These are phyloP conservation scores for Crioceris asparagi DNA, from an alignment of 2,888 invertebrate genomes.

Conservation along the genomic window DNA sequence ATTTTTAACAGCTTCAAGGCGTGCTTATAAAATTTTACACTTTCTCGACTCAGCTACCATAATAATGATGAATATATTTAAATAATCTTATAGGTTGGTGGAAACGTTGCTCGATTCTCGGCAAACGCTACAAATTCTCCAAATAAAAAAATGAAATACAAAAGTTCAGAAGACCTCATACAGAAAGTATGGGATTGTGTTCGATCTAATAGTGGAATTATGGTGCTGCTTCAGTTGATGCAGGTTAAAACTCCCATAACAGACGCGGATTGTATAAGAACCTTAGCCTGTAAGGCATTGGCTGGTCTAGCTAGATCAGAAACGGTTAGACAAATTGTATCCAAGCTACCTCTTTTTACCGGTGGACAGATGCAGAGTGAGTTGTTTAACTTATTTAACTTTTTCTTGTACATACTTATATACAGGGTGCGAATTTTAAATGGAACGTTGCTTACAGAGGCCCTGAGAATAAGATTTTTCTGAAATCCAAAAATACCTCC, in stretches of 20 bases:
- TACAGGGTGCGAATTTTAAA: too few species aligned
- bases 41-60: too few species aligned
- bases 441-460: too few species aligned
- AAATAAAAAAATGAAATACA: conserved; percentile 53
- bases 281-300: conserved; percentile 85
- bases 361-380: conserved; percentile 82
- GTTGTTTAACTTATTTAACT: too few species aligned
- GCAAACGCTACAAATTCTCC: conserved; percentile 37
- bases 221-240: conserved; percentile 82
- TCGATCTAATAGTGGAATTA: conserved; percentile 90
- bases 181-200: conserved; percentile 92
- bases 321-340: conserved; percentile 87
- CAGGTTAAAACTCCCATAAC: conserved; percentile 89
- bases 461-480: too few species aligned
- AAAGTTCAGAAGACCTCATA: conserved; percentile 73
- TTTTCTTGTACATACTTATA: not conserved
- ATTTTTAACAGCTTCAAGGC: not conserved
- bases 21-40: conserved; percentile 1
- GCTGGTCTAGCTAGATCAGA: conserved; percentile 90
- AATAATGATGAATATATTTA: too few species aligned
- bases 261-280: conserved; percentile 91
- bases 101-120: conserved; percentile 41
- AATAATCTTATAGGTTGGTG: conserved; percentile 34
- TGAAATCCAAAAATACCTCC: too few species aligned
- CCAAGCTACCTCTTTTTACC: conserved; percentile 88